Percentiles rank a stretch among this genome's conserved stretches.
phyloP scores from a whole-genome alignment of 2,797 vertebrate genomes.

The Cynopterus sphinx region DNA sequence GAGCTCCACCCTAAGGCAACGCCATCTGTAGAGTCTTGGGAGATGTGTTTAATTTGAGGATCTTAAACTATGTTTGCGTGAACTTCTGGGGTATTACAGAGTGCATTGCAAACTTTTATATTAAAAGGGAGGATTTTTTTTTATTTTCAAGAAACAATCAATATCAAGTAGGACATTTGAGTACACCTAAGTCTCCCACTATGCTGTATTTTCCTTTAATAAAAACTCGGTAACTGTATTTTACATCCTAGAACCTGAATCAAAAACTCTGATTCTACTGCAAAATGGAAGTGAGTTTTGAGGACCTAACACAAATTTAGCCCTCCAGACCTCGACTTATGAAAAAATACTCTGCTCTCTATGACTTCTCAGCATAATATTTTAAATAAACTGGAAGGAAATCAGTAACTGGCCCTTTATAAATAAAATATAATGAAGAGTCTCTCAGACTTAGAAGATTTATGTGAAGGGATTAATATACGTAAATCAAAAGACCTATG shows the following conservation, averaged over 20 bases:
- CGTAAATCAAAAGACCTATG: not conserved
- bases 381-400: not conserved
- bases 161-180: not conserved
- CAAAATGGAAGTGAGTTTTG: not conserved
- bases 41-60: too few relatives aligned
- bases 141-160: not conserved
- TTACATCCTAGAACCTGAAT: not conserved
- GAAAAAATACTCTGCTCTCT: not conserved
- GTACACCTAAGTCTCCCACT: not conserved
- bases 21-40: not conserved
- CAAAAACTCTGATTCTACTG: not conserved
- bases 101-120: not conserved
- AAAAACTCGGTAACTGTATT: not conserved
- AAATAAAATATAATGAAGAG: not conserved
- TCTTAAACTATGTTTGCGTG: not conserved
- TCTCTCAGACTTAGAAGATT: not conserved
- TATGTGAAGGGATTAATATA: not conserved
- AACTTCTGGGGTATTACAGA: not conserved
- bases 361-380: not conserved
- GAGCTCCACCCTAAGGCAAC: not conserved
- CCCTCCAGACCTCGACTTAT: not conserved
- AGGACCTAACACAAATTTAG: not conserved
- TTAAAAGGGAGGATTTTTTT: not conserved
- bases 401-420: too few relatives aligned
- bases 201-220: not conserved